Percentiles rank a stretch among this genome's conserved stretches.
Conservation (phyloP, 1,140 invertebrate genomes). For the Apis cerana region DNA sequence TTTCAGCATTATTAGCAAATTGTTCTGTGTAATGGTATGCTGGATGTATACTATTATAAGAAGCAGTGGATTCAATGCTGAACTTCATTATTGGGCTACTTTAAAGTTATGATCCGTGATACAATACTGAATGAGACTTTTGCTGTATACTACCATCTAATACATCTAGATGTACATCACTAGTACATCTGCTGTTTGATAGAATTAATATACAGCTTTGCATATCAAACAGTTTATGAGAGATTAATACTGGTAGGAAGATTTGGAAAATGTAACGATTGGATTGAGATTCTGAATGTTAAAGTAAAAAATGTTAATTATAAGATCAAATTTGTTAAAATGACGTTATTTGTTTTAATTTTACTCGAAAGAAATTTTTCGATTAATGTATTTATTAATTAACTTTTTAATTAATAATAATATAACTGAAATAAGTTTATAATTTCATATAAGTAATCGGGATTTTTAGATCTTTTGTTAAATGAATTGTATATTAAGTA, state of each 20-base stretch:
- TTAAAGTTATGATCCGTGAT: conserved; percentile 4
- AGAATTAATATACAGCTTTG: conserved; percentile 69
- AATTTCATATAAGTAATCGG: background rate
- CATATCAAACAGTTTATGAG: conserved; percentile 59
- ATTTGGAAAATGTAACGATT: conserved; percentile 49
- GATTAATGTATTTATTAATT: background rate
- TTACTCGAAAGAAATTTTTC: background rate
- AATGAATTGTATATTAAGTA: background rate
- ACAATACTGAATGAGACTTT: conserved; percentile 21
- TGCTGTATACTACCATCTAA: conserved; percentile 20
- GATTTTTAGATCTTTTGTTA: conserved; percentile 4
- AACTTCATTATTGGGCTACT: conserved; percentile 72
- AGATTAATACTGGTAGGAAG: conserved; percentile 62
- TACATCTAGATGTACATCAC: no score
- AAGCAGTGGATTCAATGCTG: conserved; percentile 71
- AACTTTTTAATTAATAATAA: background rate
- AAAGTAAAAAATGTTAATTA: conserved; percentile 10
- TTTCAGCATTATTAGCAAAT: conserved; percentile 74
- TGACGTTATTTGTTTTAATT: background rate
- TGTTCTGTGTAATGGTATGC: conserved; percentile 75
- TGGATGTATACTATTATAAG: conserved; percentile 77
- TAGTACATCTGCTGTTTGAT: conserved; percentile 46
- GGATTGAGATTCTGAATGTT: conserved; percentile 6
- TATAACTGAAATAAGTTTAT: background rate
- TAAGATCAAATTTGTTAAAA: background rate